These are phyloP conservation scores for Papilio glaucus DNA, from an alignment of 1,140 invertebrate species.

Conservation along the genomic window DNA sequence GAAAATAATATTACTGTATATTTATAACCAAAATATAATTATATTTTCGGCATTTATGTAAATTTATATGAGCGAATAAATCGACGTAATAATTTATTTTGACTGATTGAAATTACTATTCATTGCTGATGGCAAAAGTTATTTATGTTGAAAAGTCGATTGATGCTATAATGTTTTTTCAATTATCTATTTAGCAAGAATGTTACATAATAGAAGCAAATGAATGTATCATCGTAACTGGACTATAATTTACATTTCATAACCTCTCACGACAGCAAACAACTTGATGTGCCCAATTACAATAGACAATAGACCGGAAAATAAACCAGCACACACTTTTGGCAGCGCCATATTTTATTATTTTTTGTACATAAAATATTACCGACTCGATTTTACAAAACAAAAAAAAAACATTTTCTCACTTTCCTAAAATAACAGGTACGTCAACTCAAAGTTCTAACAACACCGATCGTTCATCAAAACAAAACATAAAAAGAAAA, in stretches of 20 bases:
- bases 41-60: slow-evolving; percentile 1
- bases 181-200: slow-evolving; percentile 9
- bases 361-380: slow-evolving; percentile 55
- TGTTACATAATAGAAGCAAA: slow-evolving; percentile 67
- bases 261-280: slow-evolving; percentile 47
- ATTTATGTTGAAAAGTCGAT: slow-evolving; percentile 17
- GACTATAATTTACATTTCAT: slow-evolving; percentile 71
- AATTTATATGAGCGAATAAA: not conserved
- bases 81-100: slow-evolving; percentile 6
- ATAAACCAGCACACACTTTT: slow-evolving; percentile 48
- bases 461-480: slow-evolving; percentile 63
- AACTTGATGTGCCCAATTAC: not conserved
- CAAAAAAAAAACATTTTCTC: slow-evolving; percentile 51
- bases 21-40: not conserved
- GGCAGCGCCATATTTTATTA: slow-evolving; percentile 65
- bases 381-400: slow-evolving; percentile 39
- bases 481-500: slow-evolving; percentile 69
- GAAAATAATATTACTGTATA: not conserved
- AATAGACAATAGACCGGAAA: slow-evolving; percentile 29
- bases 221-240: slow-evolving; percentile 66
- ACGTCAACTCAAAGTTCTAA: slow-evolving; percentile 73
- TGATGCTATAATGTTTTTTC: slow-evolving; percentile 23
- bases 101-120: slow-evolving; percentile 2
- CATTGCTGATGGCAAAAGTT: slow-evolving; percentile 3
- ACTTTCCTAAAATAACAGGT: slow-evolving; percentile 77